Base-by-base conservation (phyloP, 1,140 invertebrate species). In the Saccostrea echinata region DNA sequence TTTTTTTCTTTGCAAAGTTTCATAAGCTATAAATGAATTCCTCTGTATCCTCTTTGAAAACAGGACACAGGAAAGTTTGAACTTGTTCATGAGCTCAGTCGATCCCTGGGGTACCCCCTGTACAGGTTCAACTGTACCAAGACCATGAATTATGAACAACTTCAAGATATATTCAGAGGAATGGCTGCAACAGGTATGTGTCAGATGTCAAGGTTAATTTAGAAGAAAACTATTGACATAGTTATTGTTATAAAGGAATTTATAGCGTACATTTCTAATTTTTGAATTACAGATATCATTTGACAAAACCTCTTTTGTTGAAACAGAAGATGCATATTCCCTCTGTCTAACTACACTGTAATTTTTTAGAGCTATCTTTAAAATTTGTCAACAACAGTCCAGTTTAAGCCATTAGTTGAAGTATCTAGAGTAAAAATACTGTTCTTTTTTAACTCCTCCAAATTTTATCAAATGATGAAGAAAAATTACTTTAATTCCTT, bases 131-230 rank as follows among this genome's bases (percentile, higher is more conserved):
- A 93, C 91, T 94, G 94, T 88, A 92, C 92, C 61, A 90, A 88
- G 33, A 82, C 88, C 35, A 92, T 92, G 84, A 90, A 93, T 88
- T 90, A 93, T 86, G 52, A 90, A 52, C 90, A 92, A 90, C 84
- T 94, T 33, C 93, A 93, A 27, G 93, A 94, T 85, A 93, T 94
- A 80, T 94, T 94, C 90, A 91, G 91, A 84, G 94, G 94, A 51
- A 89, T 94, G 87, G 93, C 93, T 61, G 89, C 92, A 11, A 94
- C 93, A 53, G 93, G 92, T 93, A 76, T 43, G 43, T 52, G 85
- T 87, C 27, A 61, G 18, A 61, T 18, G n/a, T n/a, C 55, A 61
- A 61, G n/a, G 55, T 21, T 61, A 21, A n/a, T 21, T n/a, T 18
- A 3, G 43, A 43, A 9, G 43, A 43, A 43, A 43, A 43, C 6